Conservation (phyloP, 2,113 vertebrate species). For the Romanogobio albipinnatus region DNA sequence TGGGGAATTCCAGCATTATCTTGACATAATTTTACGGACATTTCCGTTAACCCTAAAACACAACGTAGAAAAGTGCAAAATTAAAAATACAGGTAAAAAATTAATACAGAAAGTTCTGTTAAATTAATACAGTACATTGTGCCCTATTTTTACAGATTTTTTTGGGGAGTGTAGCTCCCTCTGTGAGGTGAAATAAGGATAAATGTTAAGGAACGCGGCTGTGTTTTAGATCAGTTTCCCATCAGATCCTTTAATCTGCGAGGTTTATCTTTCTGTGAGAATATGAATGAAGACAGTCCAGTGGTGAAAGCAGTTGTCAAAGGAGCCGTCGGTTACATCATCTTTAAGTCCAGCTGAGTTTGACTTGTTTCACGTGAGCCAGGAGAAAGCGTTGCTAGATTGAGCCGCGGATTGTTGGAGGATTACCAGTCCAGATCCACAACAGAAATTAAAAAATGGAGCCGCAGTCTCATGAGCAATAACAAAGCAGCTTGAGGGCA, state of each 20-base stretch:
- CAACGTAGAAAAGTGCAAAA: no score
- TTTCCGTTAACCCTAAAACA: no score
- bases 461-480: conserved; percentile 59
- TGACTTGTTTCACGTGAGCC: conserved; percentile 64
- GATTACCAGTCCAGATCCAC: conserved; percentile 70
- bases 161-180: neutral
- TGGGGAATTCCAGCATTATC: no score
- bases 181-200: conserved; percentile 1
- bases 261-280: conserved; percentile 32
- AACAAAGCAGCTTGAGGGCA: conserved; percentile 53
- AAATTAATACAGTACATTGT: no score
- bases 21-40: no score
- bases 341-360: conserved; percentile 61
- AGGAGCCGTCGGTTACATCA: conserved; percentile 61
- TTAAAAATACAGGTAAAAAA: no score
- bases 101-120: no score
- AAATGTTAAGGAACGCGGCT: neutral
- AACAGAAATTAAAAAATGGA: conserved; percentile 64
- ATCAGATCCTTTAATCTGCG: neutral
- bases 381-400: conserved; percentile 58
- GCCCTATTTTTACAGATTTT: no score
- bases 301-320: neutral
- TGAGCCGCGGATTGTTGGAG: conserved; percentile 69
- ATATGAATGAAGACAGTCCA: conserved; percentile 41
- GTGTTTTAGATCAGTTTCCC: neutral